Percentiles rank a stretch among this genome's conserved stretches.
Conservation (phyloP, 2,113 vertebrate genomes). For the Tychaedon coryphoeus region DNA sequence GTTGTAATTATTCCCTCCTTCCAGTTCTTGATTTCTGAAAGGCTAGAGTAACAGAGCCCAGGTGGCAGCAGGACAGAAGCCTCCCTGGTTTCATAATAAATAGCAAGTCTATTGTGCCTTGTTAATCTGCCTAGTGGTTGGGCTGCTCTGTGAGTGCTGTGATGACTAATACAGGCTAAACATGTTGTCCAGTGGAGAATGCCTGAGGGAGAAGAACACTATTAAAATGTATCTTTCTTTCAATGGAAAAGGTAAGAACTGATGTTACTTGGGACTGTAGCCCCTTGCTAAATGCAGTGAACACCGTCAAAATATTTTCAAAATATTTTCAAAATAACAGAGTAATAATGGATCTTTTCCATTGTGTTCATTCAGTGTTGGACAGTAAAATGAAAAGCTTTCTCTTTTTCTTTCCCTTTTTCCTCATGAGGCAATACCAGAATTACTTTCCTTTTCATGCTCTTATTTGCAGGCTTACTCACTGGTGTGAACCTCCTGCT, state of each 20-base stretch:
- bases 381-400: neutral
- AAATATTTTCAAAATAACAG: neutral
- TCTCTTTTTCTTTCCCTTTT: neutral
- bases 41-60: neutral
- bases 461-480: neutral
- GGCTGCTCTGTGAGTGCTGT: neutral
- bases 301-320: neutral
- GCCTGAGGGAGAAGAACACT: neutral
- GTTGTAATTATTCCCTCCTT: neutral
- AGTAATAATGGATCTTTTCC: neutral
- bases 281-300: neutral
- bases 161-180: neutral
- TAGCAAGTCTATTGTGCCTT: neutral
- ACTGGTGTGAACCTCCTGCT: neutral
- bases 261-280: neutral
- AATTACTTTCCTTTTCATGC: neutral
- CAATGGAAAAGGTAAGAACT: neutral
- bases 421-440: neutral
- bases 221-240: neutral
- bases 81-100: neutral
- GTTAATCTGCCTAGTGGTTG: neutral
- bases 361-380: neutral
- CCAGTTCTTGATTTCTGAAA: neutral
- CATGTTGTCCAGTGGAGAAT: accelerated
- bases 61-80: neutral